phyloP scores from a whole-genome alignment of 2,113 vertebrate genomes.

The Pomatostomus ruficeps region DNA sequence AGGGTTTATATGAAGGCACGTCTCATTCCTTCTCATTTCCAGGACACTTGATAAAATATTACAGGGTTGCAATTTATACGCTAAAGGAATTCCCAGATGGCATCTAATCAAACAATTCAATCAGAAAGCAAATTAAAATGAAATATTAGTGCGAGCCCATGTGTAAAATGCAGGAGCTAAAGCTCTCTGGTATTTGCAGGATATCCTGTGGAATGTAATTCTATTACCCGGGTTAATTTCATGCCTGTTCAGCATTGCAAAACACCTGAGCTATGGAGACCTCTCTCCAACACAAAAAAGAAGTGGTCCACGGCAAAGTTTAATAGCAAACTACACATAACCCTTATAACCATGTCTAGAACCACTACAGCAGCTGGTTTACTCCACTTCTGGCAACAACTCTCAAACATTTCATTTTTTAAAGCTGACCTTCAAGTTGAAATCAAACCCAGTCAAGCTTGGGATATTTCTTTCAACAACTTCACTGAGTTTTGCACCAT shows the following conservation, averaged over 20 bases:
- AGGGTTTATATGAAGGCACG: not conserved
- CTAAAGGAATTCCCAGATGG: constrained; percentile 37
- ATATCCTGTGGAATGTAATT: constrained; percentile 29
- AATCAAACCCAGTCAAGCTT: not conserved
- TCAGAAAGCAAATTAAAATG: constrained; percentile 73
- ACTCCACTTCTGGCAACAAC: not conserved
- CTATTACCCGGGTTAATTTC: constrained; percentile 47
- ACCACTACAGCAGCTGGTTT: not conserved
- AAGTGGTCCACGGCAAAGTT: not conserved
- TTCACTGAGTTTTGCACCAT: not conserved
- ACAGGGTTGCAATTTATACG: constrained; percentile 47
- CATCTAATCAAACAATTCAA: constrained; percentile 71
- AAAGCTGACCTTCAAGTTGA: not conserved
- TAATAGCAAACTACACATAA: not conserved
- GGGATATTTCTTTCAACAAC: not conserved
- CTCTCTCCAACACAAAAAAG: not conserved
- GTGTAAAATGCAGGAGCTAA: constrained; percentile 42
- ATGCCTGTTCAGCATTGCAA: constrained; percentile 25
- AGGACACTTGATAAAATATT: not conserved
- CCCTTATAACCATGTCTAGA: not conserved
- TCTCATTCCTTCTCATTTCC: not conserved
- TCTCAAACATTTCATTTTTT: not conserved
- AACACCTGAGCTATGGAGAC: constrained; percentile 13
- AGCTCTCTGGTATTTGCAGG: not conserved
- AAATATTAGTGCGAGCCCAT: constrained; percentile 44